A percentile compares a stretch with the other conserved stretches of the same genome.
Evolutionary conservation across 1,140 invertebrate genomes (phyloP).

Genomic region (Drosophila punjabiensis): DNA sequence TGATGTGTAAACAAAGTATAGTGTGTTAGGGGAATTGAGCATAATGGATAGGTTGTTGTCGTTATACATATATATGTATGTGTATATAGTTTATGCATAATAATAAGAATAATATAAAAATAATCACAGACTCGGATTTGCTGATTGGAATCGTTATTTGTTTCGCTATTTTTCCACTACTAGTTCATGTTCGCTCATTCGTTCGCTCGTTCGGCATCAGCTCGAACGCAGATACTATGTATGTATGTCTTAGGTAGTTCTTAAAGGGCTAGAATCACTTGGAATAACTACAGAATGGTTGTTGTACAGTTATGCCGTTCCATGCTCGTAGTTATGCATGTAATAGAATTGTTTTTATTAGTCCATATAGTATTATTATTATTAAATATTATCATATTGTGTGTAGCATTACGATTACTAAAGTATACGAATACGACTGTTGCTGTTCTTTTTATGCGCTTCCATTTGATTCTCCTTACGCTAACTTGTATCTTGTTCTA

Average conservation of each 20-base stretch:
- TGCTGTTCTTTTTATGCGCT: conserved; percentile 28
- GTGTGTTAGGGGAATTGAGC: conserved; percentile 23
- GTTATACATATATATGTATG: conserved; percentile 4
- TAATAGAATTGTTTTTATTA: conserved; percentile 55
- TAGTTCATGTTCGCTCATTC: conserved; percentile 27
- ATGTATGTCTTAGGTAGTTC: conserved; percentile 21
- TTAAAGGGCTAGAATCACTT: conserved; percentile 53
- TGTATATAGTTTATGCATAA: conserved; percentile 52
- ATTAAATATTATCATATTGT: conserved; percentile 47
- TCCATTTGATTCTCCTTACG: conserved; percentile 2
- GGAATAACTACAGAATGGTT: conserved; percentile 43
- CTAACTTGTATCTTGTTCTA: conserved; percentile 15
- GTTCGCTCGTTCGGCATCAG: conserved; percentile 4
- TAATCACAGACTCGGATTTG: conserved; percentile 75
- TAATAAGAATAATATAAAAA: conserved; percentile 69
- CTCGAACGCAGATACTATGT: conserved; percentile 6
- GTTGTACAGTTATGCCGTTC: conserved; percentile 42
- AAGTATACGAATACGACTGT: conserved; percentile 37
- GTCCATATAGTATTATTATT: conserved; percentile 43
- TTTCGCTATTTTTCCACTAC: conserved; percentile 26
- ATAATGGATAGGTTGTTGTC: conserved; percentile 16
- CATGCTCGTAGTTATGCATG: conserved; percentile 34
- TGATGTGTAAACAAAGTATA: conserved; percentile 46
- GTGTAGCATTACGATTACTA: conserved; percentile 50
- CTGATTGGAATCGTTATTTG: conserved; percentile 46